A percentile compares a stretch with the other conserved stretches of the same genome.
Conservation (phyloP, 2,113 vertebrate genomes). For the Vulpes ferrilata region DNA sequence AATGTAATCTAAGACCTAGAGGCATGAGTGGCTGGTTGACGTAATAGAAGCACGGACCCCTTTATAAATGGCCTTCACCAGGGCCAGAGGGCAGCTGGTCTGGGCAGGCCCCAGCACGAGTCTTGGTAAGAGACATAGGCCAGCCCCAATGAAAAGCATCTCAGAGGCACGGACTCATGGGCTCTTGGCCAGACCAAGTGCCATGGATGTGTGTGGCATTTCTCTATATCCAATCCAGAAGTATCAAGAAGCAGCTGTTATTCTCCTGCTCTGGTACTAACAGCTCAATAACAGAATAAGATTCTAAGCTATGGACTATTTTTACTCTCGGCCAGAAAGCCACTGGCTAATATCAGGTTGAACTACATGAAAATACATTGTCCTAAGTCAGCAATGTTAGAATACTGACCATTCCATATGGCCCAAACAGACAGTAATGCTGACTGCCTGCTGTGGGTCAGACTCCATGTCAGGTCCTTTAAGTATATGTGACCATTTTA, state of each 20-base stretch:
- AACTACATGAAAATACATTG: not conserved
- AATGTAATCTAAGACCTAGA: not conserved
- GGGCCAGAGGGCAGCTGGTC: conserved; percentile 57
- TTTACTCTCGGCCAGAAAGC: conserved; percentile 12
- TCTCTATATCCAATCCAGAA: conserved; percentile 24
- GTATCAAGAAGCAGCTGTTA: conserved; percentile 62
- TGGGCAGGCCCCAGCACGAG: conserved; percentile 68
- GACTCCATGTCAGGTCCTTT: not conserved
- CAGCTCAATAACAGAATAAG: not conserved
- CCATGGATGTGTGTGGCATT: not conserved
- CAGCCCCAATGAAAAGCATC: not conserved
- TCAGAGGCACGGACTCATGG: not conserved
- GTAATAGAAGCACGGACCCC: not conserved
- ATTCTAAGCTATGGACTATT: conserved; percentile 18
- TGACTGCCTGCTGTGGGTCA: not conserved
- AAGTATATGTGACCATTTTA: not conserved
- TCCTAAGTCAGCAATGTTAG: not conserved
- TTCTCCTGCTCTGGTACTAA: not conserved
- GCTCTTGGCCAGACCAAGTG: conserved; percentile 49
- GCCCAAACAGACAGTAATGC: not conserved
- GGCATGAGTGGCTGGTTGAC: not conserved
- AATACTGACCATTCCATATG: not conserved
- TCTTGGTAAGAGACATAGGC: conserved; percentile 20
- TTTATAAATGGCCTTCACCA: conserved; percentile 60
- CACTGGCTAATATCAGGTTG: not conserved